Percentiles rank a stretch among this genome's conserved stretches.
phyloP scores from a whole-genome alignment of 2,888 invertebrate genomes.

The Folsomia candida region DNA sequence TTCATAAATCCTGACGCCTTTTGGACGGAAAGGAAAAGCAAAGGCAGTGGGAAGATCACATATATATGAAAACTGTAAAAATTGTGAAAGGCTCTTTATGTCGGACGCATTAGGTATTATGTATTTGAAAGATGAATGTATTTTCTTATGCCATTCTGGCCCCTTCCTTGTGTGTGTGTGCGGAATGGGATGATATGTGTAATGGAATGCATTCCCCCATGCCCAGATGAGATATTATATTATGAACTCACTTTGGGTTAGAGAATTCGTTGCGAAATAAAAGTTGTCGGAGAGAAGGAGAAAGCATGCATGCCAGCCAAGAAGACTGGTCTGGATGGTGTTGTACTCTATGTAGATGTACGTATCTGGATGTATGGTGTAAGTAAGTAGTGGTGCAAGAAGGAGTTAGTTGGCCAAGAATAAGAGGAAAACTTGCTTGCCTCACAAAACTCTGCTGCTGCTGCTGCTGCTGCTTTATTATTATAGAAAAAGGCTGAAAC shows the following conservation, averaged over 20 bases:
- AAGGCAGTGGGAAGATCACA: slow-evolving; percentile 6
- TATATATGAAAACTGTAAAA: slow-evolving; percentile 6
- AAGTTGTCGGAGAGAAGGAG: too few species aligned
- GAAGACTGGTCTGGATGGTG: background rate
- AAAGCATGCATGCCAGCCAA: too few species aligned
- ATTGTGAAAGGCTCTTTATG: slow-evolving; percentile 24
- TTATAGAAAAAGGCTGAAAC: slow-evolving; percentile 19
- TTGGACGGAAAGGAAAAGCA: background rate
- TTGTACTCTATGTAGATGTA: background rate
- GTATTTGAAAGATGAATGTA: slow-evolving; percentile 32
- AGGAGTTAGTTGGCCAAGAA: slow-evolving; percentile 16
- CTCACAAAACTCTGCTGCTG: background rate
- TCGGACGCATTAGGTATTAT: slow-evolving; percentile 29
- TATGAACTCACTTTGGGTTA: too few species aligned
- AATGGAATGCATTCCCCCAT: background rate
- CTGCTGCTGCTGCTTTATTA: slow-evolving; percentile 6
- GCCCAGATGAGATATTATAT: slow-evolving; percentile 12
- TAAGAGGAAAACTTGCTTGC: background rate
- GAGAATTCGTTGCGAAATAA: too few species aligned
- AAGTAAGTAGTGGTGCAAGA: background rate
- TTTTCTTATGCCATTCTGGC: slow-evolving; percentile 18
- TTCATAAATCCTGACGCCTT: background rate
- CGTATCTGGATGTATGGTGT: background rate
- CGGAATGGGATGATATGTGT: slow-evolving; percentile 2
- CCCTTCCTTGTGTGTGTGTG: background rate